Percentiles rank a stretch among this genome's conserved stretches.
Evolutionary conservation across 2,888 invertebrate genomes (phyloP).

Genomic region (Sepioteuthis lessoniana): DNA sequence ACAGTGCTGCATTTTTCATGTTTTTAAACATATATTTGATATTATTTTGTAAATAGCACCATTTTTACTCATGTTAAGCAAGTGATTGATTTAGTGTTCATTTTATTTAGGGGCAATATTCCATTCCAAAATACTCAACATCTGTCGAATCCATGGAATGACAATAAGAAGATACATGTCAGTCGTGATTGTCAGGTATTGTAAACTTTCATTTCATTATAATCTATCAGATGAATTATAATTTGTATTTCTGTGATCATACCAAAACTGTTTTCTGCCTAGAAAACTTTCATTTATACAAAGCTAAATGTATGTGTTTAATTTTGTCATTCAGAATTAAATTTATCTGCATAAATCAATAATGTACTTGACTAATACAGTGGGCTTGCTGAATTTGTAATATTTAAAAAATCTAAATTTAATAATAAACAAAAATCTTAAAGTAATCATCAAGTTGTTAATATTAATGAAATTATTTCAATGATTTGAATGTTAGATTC

Average conservation of each 20-base stretch:
- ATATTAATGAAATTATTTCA: too few relatives aligned
- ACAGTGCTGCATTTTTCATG: too few relatives aligned
- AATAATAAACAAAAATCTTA: neutral
- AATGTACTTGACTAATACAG: neutral
- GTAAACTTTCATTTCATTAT: neutral
- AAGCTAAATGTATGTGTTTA: neutral
- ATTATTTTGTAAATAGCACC: too few relatives aligned
- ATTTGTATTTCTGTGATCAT: neutral
- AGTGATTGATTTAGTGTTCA: neutral
- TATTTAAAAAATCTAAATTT: neutral
- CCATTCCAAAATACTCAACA: slow-evolving; percentile 77
- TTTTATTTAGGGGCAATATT: slow-evolving; percentile 73
- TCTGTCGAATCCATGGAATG: slow-evolving; percentile 79
- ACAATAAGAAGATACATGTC: slow-evolving; percentile 78
- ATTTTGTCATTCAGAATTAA: neutral
- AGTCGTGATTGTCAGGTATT: slow-evolving; percentile 80
- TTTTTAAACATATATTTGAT: too few relatives aligned
- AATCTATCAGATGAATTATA: neutral
- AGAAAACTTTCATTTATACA: neutral
- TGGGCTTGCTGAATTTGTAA: neutral
- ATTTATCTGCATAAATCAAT: neutral
- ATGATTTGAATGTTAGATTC: too few relatives aligned
- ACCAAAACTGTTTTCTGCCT: neutral
- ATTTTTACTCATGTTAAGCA: neutral
- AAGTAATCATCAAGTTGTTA: too few relatives aligned